These are phyloP conservation scores for Serranus cabrilla DNA, from an alignment of 2,797 vertebrate species.

Conservation along the genomic window DNA sequence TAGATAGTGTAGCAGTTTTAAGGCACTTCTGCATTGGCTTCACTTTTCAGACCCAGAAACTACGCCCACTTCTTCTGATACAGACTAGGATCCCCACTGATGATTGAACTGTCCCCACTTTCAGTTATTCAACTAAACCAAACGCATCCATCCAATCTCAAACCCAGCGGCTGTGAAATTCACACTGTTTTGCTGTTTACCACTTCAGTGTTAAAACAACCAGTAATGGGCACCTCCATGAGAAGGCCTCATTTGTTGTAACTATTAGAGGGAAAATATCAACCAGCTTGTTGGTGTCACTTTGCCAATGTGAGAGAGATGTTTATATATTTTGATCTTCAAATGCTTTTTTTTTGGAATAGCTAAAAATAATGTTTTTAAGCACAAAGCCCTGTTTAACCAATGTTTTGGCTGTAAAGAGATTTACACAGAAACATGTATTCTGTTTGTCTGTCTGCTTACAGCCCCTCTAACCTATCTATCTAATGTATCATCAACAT, in stretches of 20 bases:
- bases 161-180: background rate
- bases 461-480: constrained; percentile 32
- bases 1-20: too few species aligned
- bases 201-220: background rate
- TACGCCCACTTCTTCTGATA: too few species aligned
- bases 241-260: constrained; percentile 22
- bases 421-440: constrained; percentile 1
- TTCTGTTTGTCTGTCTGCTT: constrained; percentile 4
- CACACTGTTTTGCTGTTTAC: constrained; percentile 7
- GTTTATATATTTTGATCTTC: background rate
- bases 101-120: background rate
- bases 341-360: constrained; percentile 12
- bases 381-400: constrained; percentile 7
- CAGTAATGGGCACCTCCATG: background rate
- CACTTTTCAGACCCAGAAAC: too few species aligned
- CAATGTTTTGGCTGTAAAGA: background rate
- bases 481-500: constrained; percentile 57
- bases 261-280: constrained; percentile 35
- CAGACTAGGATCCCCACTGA: background rate
- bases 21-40: too few species aligned
- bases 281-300: constrained; percentile 14
- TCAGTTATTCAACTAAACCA: constrained; percentile 10
- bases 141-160: background rate
- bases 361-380: constrained; percentile 8
- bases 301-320: background rate